Percentiles rank a stretch among this genome's conserved stretches.
Conservation (phyloP, 1,140 invertebrate species). For the Drosophila ficusphila region DNA sequence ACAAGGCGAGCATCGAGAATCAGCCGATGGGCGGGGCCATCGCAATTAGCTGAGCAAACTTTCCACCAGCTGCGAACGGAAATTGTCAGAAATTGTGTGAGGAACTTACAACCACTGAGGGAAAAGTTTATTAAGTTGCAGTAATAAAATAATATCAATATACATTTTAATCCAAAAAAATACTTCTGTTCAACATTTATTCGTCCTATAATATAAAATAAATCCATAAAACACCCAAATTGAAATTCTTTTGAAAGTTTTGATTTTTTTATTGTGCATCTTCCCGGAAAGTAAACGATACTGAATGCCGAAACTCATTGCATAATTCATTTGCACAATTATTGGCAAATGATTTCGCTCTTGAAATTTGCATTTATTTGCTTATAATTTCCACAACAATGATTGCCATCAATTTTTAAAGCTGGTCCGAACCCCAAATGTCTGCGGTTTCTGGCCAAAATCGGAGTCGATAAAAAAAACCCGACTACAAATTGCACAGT, state of each 20-base stretch:
- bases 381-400: conserved; percentile 37
- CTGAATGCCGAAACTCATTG: conserved; percentile 36
- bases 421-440: conserved; percentile 37
- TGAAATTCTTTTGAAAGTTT: no score
- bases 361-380: conserved; percentile 44
- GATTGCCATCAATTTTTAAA: conserved; percentile 40
- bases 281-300: conserved; percentile 19
- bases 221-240: no score
- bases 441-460: conserved; percentile 36
- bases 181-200: no score
- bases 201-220: no score
- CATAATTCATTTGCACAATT: conserved; percentile 44
- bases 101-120: conserved; percentile 11
- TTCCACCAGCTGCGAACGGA: conserved; percentile 63
- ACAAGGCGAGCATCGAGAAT: conserved; percentile 46
- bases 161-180: neutral
- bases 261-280: conserved; percentile 3
- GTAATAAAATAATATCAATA: neutral
- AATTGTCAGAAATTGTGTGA: conserved; percentile 64
- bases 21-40: conserved; percentile 9
- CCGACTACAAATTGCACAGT: conserved; percentile 47
- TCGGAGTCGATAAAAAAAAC: conserved; percentile 34
- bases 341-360: conserved; percentile 40
- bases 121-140: no score
- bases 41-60: conserved; percentile 49